Evolutionary conservation across 2,797 vertebrate species (phyloP), one percentile per base, ranked within the genome.

Genomic region (Xiphorhynchus erythropygius): DNA sequence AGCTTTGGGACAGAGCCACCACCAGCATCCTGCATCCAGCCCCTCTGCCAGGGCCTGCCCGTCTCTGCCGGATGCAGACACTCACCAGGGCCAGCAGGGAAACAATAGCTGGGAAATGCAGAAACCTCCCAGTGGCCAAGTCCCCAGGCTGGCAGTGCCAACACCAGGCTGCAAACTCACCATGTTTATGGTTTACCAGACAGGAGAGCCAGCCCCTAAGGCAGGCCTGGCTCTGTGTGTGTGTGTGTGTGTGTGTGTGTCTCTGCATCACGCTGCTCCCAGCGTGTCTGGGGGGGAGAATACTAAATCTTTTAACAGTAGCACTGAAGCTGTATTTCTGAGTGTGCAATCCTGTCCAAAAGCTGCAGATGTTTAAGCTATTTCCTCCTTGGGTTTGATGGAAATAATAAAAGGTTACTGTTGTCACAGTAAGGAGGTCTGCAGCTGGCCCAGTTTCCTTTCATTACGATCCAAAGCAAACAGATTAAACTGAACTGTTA

Each of bases 361-460:
- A 96, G 52, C 94, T 97, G 95, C 97, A 98, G 97, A 98, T 97
- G 97, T 97, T 97, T 97, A 97, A 98, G 96, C 97, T 96, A 98
- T 98, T 98, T 98, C 98, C 98, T 98, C 96, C 96, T 91, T 15
- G 91, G 97, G 97, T 97, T 97, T 96, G 97, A 98, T 97, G 97
- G 96, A 97, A 97, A 97, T 97, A 98, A 98, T 98, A 98, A 97
- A 98, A 98, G 97, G 97, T 98, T 97, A 97, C 95, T 98, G 97
- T 96, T 98, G 97, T 97, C 98, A 97, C 97, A 98, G 97, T 97
- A 95, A 98, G 97, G 97, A 98, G 97, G 97, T 95, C 97, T 97
- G 97, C 98, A 98, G 97, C 97, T 98, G 97, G 97, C 93, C 83
- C 94, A 77, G 95, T 95, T 98, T 98, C 98, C 97, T 98, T 98